Evolutionary conservation across 2,888 invertebrate genomes (phyloP).

Genomic region (Spodoptera exigua): DNA sequence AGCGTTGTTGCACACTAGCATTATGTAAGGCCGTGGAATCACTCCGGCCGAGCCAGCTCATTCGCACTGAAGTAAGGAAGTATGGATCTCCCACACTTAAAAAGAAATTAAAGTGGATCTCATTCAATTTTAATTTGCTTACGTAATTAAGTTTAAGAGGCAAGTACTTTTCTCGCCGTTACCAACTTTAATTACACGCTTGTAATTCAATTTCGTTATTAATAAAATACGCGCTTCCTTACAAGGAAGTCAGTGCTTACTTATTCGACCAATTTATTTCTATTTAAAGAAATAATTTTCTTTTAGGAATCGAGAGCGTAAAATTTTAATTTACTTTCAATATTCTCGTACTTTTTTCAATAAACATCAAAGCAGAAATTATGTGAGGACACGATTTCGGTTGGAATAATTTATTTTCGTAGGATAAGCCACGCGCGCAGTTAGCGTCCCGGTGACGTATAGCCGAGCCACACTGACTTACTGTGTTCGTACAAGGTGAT

Average conservation of each 20-base stretch:
- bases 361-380: constrained; percentile 55
- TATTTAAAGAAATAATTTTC: constrained; percentile 11
- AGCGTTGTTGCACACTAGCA: too few relatives aligned
- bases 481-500: constrained; percentile 54
- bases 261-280: constrained; percentile 19
- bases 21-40: too few relatives aligned
- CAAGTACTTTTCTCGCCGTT: not conserved
- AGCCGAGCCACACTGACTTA: constrained; percentile 34
- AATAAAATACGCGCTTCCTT: not conserved
- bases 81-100: too few relatives aligned
- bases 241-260: not conserved
- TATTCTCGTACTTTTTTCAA: constrained; percentile 26
- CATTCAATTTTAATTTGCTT: too few relatives aligned
- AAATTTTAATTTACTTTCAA: constrained; percentile 24
- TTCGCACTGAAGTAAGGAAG: too few relatives aligned
- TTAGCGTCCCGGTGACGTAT: constrained; percentile 55
- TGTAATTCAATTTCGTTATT: constrained; percentile 4
- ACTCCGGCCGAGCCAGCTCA: too few relatives aligned
- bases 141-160: too few relatives aligned
- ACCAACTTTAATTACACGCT: not conserved
- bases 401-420: constrained; percentile 53
- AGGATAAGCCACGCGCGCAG: constrained; percentile 55
- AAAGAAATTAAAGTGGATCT: too few relatives aligned
- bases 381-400: constrained; percentile 59
- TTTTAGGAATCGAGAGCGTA: constrained; percentile 8